Evolutionary conservation across 2,888 invertebrate species (phyloP).

Genomic region (Archaeoteleia sp.): DNA sequence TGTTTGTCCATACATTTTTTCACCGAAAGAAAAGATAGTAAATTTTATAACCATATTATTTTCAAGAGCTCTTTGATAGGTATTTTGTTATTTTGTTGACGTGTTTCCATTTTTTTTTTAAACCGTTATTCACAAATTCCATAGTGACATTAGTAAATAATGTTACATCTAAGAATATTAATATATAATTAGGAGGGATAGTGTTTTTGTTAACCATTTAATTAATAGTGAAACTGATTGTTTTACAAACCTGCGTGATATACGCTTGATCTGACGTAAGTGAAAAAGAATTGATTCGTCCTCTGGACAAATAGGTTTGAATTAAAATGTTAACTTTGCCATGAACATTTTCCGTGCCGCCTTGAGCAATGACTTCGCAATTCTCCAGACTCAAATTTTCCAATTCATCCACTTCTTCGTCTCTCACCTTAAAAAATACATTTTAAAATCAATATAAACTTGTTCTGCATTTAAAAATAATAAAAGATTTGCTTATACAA

Average conservation of each 20-base stretch:
- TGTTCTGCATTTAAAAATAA: background rate
- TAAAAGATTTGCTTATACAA: too few species aligned
- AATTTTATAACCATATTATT: too few species aligned
- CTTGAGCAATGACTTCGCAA: slow-evolving; percentile 86
- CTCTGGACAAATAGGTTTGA: slow-evolving; percentile 91
- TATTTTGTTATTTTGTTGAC: too few species aligned
- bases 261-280: slow-evolving; percentile 85
- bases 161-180: slow-evolving; percentile 3
- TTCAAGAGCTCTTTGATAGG: too few species aligned
- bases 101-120: too few species aligned
- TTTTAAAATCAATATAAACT: too few species aligned
- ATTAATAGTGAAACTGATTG: too few species aligned
- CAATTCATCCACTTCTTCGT: slow-evolving; percentile 95
- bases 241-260: slow-evolving; percentile 34
- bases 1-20: too few species aligned
- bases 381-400: slow-evolving; percentile 84
- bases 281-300: slow-evolving; percentile 88
- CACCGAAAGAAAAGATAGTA: too few species aligned
- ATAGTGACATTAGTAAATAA: too few species aligned
- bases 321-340: slow-evolving; percentile 97
- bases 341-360: slow-evolving; percentile 91
- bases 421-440: slow-evolving; percentile 80
- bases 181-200: too few species aligned
- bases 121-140: slow-evolving; percentile 55
- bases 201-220: too few species aligned